Percentiles rank a stretch among this genome's conserved stretches.
Conservation (phyloP, 2,888 invertebrate genomes). For the Invenusta paracnida region DNA sequence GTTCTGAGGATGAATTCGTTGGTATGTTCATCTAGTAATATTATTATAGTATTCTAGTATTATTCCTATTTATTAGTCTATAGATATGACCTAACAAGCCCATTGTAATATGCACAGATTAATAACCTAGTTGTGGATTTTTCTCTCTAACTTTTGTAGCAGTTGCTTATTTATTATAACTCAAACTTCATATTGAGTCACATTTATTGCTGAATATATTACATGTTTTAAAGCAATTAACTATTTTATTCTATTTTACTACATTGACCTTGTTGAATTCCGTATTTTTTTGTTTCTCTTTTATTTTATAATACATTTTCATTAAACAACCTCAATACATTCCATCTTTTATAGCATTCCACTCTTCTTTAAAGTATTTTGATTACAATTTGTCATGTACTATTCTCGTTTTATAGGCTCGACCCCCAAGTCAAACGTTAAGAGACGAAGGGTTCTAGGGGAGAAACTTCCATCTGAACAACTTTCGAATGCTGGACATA, state of each 20-base stretch:
- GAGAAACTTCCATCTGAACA: background rate
- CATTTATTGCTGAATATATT: background rate
- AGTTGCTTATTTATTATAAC: too few species aligned
- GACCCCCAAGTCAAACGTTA: background rate
- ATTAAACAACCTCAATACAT: background rate
- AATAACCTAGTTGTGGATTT: too few species aligned
- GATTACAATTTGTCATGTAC: background rate
- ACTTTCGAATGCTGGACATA: background rate
- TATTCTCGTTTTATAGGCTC: background rate
- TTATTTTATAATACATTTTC: background rate
- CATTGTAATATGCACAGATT: too few species aligned
- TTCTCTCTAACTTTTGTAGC: too few species aligned
- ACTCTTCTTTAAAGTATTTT: background rate
- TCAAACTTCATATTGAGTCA: too few species aligned
- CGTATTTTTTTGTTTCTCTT: background rate
- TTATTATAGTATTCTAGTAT: too few species aligned
- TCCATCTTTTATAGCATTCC: background rate
- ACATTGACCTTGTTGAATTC: background rate
- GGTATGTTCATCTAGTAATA: too few species aligned
- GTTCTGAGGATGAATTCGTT: too few species aligned
- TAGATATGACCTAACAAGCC: too few species aligned
- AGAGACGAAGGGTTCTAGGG: background rate
- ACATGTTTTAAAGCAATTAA: background rate
- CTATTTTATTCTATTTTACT: background rate
- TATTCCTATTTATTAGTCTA: too few species aligned